These are phyloP conservation scores for Amyelois transitella DNA, from an alignment of 1,140 invertebrate genomes.

Conservation along the genomic window DNA sequence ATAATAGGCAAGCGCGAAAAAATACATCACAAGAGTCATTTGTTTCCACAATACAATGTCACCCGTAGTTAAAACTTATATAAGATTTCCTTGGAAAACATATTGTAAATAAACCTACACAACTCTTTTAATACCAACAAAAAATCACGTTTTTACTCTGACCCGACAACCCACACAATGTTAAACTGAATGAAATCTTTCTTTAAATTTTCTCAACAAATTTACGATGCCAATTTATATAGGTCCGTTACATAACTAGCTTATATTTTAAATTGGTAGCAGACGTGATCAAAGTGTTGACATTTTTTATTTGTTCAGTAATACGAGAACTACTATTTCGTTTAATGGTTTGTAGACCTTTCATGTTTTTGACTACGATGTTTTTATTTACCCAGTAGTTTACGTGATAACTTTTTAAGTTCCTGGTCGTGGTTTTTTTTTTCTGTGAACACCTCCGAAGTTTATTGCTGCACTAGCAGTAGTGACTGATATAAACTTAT, in stretches of 20 bases:
- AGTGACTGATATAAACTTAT: no score
- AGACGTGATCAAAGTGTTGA: slow-evolving; percentile 28
- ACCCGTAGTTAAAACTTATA: no score
- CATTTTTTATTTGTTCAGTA: slow-evolving; percentile 24
- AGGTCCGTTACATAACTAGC: not conserved
- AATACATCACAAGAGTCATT: no score
- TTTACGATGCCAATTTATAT: not conserved
- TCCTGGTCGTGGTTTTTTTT: slow-evolving; percentile 1
- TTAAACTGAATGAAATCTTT: not conserved
- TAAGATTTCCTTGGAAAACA: not conserved
- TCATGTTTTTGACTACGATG: slow-evolving; percentile 8
- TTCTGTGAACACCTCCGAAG: no score
- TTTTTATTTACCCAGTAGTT: not conserved
- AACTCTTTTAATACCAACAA: not conserved
- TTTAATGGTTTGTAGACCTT: slow-evolving; percentile 21
- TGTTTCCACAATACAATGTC: no score
- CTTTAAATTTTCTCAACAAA: not conserved
- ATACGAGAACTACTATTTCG: slow-evolving; percentile 23
- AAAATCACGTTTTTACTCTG: not conserved
- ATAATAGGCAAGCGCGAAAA: no score
- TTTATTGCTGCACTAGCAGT: no score
- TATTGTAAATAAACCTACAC: not conserved
- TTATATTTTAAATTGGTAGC: not conserved
- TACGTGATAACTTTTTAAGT: not conserved
- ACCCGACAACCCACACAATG: not conserved